phyloP scores from a whole-genome alignment of 2,888 invertebrate genomes.

The Dromius quadrimaculatus region DNA sequence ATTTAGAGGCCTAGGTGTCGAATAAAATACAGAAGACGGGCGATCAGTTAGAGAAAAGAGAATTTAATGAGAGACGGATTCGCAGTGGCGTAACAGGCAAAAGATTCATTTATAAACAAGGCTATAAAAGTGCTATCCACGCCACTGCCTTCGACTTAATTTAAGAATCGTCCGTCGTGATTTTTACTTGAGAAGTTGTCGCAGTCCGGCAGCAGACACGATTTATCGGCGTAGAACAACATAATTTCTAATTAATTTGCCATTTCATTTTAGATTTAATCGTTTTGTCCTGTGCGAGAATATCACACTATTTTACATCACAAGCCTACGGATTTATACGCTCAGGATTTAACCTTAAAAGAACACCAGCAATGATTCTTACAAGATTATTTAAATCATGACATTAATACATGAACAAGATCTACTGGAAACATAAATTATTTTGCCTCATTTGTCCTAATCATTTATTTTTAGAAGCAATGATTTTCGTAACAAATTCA shows the following conservation, averaged over 20 bases:
- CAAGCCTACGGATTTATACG: conserved; percentile 34
- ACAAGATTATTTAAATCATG: conserved; percentile 3
- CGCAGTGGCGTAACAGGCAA: no score
- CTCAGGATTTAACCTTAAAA: neutral
- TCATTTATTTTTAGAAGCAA: no score
- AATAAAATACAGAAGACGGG: neutral
- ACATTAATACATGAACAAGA: neutral
- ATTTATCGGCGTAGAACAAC: conserved; percentile 41
- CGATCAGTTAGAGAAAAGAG: neutral
- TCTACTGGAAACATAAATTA: no score
- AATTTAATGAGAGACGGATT: neutral
- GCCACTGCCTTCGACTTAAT: conserved; percentile 13
- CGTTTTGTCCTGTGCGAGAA: conserved; percentile 35
- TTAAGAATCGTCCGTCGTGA: conserved; percentile 6
- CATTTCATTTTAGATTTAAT: conserved; percentile 45
- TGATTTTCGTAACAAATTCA: neutral
- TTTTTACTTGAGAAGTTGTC: conserved; percentile 35
- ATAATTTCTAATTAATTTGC: conserved; percentile 47
- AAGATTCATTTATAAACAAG: no score
- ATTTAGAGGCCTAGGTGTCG: neutral
- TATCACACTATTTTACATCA: conserved; percentile 36
- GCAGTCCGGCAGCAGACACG: conserved; percentile 11
- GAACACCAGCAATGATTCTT: no score
- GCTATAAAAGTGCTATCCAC: neutral
- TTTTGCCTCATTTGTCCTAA: neutral